Evolutionary conservation across 1,140 invertebrate species (phyloP), one percentile per base, ranked within the genome.

Genomic region (Penaeus indicus): DNA sequence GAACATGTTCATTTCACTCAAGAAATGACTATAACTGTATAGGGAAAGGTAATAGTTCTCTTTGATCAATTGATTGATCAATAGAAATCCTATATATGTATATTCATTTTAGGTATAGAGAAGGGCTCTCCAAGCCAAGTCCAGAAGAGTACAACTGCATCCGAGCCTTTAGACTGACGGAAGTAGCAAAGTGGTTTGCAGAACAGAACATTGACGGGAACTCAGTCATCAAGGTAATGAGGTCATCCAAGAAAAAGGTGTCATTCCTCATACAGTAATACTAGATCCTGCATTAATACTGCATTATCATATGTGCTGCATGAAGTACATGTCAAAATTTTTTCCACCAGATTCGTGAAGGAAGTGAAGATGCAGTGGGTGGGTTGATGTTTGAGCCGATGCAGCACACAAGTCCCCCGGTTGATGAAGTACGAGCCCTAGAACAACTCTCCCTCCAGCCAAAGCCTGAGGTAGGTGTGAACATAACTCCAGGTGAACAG

Each of bases 61-160:
- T n/a, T 32, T 83, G 16, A 32, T 16, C 3, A 0, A 21, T 19
- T 54, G 18, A n/a, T 62, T 60, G 60, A 19, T 83, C 4, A 61
- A 64, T 22, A n/a, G 1, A 13, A 42, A 19, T 67, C 21, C 8
- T 42, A 84, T 21, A 47, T 84, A 38, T 42, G 38, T 27, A 38
- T 80, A 61, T 64, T 11, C 60, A 64, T 84, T 89, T 81, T 80
- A 90, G 89, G 61, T 90, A 90, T n/a, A 81, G 89, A 54, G 89
- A 90, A 86, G 85, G 89, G n/a, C 81, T 86, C 7, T 86, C 78
- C 54, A 85, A 83, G n/a, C 85, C 81, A 77, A 90, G 85, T 83
- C 89, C 89, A 22, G 84, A 86, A 47, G 84, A 90, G 67, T 90
- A 90, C 72, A 90, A 86, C 47, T 77, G 64, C 69, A 77, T 90